Evolutionary conservation across 2,797 vertebrate species (phyloP), one percentile per base, ranked within the genome.

Genomic region (Muraenolepis orangiensis): DNA sequence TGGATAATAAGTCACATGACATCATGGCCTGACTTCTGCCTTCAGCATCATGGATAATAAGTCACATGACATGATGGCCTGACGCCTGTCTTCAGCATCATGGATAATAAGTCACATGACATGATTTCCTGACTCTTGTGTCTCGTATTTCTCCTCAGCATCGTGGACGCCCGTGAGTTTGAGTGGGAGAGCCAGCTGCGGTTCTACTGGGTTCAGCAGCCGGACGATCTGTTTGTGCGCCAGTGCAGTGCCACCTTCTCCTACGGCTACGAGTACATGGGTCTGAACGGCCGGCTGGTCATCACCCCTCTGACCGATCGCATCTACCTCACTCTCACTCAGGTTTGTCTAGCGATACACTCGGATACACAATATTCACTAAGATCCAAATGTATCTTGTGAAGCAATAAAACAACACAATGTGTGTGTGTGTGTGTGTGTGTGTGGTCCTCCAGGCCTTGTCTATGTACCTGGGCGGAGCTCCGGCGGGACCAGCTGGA

Each of bases 241-340:
- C 98, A 99, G 84, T 99, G 98, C 91, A 98, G 95, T 0, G 97
- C 97, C 10, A 82, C 92, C 0, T 99, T 99, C 78, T 85, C 92
- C 18, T 99, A 99, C 0, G 98, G 98, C 16, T 98, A 99, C 0
- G 98, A 99, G 88, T 99, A 99, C 87, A 99, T 99, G 98, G 98
- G 98, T 2, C 85, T 99, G 79, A 99, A 99, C 0, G 98, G 98
- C 29, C 93, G 98, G 0, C 89, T 99, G 75, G 98, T 99, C 71
- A 99, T 99, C 88, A 99, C 98, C 0, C 98, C 98, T 0, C 93
- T 99, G 73, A 99, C 98, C 0, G 97, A 99, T 78, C 93, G 97
- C 6, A 99, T 99, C 83, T 99, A 99, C 89, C 94, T 99, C 79
- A 99, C 98, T 0, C 94, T 99, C 74, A 99, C 98, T 0, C 98